Conservation (phyloP, 2,113 vertebrate genomes). For the Istiophorus platypterus region DNA sequence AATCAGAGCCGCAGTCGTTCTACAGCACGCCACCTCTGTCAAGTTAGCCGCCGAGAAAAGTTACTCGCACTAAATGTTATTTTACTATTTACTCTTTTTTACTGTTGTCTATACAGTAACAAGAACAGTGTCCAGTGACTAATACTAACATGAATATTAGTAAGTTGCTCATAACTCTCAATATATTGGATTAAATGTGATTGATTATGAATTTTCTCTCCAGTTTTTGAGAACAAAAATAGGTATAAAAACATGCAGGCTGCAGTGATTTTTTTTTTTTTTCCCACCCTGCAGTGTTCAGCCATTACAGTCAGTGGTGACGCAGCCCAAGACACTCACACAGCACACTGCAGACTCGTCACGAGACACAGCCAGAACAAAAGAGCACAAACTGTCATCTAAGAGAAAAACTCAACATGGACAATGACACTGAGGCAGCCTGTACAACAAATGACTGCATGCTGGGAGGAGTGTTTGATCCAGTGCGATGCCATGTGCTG, state of each 20-base stretch:
- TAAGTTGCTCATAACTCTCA: not conserved
- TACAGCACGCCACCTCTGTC: not conserved
- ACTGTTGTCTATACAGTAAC: not conserved
- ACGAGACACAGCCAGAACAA: slow-evolving; percentile 77
- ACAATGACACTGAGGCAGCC: slow-evolving; percentile 28
- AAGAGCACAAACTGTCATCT: slow-evolving; percentile 67
- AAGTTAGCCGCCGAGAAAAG: slow-evolving; percentile 3
- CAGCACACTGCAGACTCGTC: slow-evolving; percentile 76
- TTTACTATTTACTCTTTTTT: not conserved
- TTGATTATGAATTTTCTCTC: slow-evolving; percentile 1
- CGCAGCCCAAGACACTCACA: slow-evolving; percentile 74
- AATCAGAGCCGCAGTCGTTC: slow-evolving; percentile 21
- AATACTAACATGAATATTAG: not conserved
- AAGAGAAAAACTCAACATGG: slow-evolving; percentile 46
- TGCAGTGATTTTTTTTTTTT: slow-evolving; percentile 69
- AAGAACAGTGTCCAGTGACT: not conserved
- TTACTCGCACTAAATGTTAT: slow-evolving; percentile 4
- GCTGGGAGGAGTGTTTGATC: slow-evolving; percentile 14
- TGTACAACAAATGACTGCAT: slow-evolving; percentile 13
- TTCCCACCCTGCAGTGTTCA: slow-evolving; percentile 71
- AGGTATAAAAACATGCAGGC: slow-evolving; percentile 45
- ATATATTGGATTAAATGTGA: not conserved
- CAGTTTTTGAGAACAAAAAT: slow-evolving; percentile 17
- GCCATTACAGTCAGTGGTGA: slow-evolving; percentile 75
- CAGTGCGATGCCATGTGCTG: slow-evolving; percentile 4